Evolutionary conservation across 2,113 vertebrate genomes (phyloP).

Genomic region (Rhinolophus sinicus): DNA sequence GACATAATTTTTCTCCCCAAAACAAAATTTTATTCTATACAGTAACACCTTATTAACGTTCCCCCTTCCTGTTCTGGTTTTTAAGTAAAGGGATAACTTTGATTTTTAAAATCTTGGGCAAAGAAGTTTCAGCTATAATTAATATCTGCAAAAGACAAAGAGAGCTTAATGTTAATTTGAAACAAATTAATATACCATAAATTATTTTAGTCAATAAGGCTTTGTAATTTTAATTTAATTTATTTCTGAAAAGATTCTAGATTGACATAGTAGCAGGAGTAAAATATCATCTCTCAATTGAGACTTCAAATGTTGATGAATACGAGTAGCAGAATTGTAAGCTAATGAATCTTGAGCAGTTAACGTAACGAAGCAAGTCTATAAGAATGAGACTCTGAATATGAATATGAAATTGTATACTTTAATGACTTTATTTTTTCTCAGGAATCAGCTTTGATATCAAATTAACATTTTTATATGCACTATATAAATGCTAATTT

Average conservation of each 20-base stretch:
- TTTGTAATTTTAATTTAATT: constrained; percentile 51
- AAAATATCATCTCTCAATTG: not conserved
- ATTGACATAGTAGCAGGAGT: not conserved
- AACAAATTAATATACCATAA: constrained; percentile 1
- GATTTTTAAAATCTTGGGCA: not conserved
- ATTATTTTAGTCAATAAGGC: not conserved
- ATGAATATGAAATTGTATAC: not conserved
- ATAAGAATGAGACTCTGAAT: not conserved
- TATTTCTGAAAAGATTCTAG: not conserved
- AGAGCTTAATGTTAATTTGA: not conserved
- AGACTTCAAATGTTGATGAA: constrained; percentile 40
- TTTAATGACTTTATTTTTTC: not conserved
- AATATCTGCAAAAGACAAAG: not conserved
- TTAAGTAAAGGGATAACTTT: not conserved
- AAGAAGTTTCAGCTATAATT: not conserved
- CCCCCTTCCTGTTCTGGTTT: not conserved
- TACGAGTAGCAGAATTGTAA: not conserved
- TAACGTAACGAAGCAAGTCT: not conserved
- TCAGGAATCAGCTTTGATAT: not conserved
- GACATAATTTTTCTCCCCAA: not conserved
- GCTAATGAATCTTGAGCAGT: not conserved
- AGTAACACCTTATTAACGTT: not conserved
- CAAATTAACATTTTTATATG: not conserved
- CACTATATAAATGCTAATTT: not conserved
- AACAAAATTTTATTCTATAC: not conserved